These are phyloP conservation scores for Myotis brandtii DNA, from an alignment of 2,113 vertebrate genomes.

Conservation along the genomic window DNA sequence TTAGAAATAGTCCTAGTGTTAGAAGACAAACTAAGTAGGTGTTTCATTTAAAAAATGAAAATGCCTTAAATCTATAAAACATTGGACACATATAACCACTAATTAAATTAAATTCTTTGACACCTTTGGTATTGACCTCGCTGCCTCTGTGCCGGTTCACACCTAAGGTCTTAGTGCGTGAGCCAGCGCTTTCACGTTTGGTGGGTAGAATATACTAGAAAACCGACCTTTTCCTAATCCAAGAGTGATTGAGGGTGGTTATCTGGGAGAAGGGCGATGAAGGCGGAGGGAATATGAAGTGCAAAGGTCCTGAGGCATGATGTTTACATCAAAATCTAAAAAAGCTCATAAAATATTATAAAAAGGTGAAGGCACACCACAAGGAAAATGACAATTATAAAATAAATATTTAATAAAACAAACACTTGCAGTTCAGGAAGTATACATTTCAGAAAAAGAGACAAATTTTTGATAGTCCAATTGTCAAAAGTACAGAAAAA, in stretches of 20 bases:
- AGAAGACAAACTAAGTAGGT: background rate
- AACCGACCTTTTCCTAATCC: background rate
- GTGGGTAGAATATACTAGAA: background rate
- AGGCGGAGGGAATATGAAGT: background rate
- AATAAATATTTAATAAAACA: background rate
- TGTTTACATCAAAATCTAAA: background rate
- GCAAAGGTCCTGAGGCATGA: background rate
- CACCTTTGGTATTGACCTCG: background rate
- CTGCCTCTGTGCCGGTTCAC: background rate
- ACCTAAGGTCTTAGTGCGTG: background rate
- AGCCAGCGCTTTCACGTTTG: background rate
- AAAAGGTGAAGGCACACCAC: background rate
- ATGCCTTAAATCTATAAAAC: background rate
- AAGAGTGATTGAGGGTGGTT: background rate
- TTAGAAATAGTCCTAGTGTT: background rate
- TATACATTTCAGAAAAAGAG: background rate
- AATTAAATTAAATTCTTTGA: background rate
- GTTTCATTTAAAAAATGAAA: background rate
- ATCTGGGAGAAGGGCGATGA: background rate
- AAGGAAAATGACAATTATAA: background rate
- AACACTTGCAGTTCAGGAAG: background rate
- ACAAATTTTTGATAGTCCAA: background rate
- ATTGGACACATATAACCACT: background rate
- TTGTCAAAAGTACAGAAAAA: background rate
- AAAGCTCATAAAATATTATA: background rate